Percentiles rank a stretch among this genome's conserved stretches.
phyloP scores from a whole-genome alignment of 35 echinoderm and acorn worm genomes.

The Chiridota heheva region DNA sequence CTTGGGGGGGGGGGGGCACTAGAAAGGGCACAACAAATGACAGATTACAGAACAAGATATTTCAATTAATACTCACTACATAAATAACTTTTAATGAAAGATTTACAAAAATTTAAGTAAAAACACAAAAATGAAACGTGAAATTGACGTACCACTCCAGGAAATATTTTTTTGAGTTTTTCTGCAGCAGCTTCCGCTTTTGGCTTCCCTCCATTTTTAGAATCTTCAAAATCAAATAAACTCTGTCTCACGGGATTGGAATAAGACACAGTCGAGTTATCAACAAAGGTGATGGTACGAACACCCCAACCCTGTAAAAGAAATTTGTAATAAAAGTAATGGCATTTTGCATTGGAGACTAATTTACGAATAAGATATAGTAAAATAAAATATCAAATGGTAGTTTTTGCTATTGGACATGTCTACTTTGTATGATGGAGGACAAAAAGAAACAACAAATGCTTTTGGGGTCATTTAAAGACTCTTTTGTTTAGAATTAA shows the following conservation, averaged over 20 bases:
- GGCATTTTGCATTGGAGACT: neutral
- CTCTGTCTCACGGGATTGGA: conserved; percentile 95
- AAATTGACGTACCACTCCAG: conserved; percentile 87
- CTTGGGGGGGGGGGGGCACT: too few relatives aligned
- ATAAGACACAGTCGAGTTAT: conserved; percentile 87
- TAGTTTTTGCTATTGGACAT: too few relatives aligned
- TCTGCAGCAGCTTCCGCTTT: conserved; percentile 93
- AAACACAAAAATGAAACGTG: too few relatives aligned
- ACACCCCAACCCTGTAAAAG: conserved; percentile 85
- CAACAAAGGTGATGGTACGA: conserved; percentile 82
- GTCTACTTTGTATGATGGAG: too few relatives aligned
- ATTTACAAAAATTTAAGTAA: too few relatives aligned
- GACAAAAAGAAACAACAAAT: too few relatives aligned
- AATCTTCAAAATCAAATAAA: conserved; percentile 99
- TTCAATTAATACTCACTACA: too few relatives aligned
- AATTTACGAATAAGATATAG: neutral
- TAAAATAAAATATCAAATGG: neutral
- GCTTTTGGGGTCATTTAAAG: too few relatives aligned
- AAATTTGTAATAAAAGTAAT: neutral
- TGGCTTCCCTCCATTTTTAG: conserved; percentile 76
- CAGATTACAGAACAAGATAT: too few relatives aligned
- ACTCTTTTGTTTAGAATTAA: too few relatives aligned
- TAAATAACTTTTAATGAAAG: too few relatives aligned
- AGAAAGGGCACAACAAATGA: too few relatives aligned
- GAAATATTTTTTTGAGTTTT: conserved; percentile 92